Base-by-base conservation (phyloP, 2,888 invertebrate genomes). In the Sabatieria punctata region DNA sequence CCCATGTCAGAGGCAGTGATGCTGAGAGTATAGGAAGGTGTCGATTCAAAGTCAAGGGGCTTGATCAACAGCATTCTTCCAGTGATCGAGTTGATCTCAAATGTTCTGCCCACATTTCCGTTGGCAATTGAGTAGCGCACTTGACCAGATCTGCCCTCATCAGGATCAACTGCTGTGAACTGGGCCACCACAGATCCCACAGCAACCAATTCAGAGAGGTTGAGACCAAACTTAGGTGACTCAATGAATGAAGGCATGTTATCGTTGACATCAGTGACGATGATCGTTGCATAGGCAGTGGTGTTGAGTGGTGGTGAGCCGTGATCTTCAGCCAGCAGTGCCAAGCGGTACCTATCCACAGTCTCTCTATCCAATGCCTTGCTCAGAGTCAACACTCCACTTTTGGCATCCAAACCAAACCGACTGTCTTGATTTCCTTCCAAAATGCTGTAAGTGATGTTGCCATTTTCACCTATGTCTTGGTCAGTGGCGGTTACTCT, bases 201-300 rank as follows among this genome's bases (percentile, higher is more conserved):
- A 0, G 89, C 91, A 11, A 18, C 18, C 22, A n/a, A 22, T 35
- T 47, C 47, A n/a, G 45, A 25, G 4, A 45, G n/a, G 24, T 40
- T 49, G 37, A 49, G 38, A n/a, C 38, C 39, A n/a, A 49, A 22
- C 4, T 23, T 4, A 19, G 36, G 33, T 18, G 41, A 41, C 18
- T 35, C 22, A 3, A 46, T 46, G 52, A 65, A 65, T 19, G 76
- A 72, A 2, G 93, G 93, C 47, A 79, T 77, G 64, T 86, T 86
- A 65, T 88, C 88, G 65, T 88, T 88, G 49, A 85, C 79, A 64
- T 89, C 88, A n/a, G 84, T 85, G 48, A 89, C 83, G n/a, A n/a
- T 4, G 6, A 45, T 13, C 25, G 19, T 6, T 6, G n/a, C 25
- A 6, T 11, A n/a, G 6, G 41, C 41, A 8, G 27, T 43, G 6